Base-by-base conservation (phyloP, 2,797 vertebrate genomes). In the Rhynchotus rufescens region DNA sequence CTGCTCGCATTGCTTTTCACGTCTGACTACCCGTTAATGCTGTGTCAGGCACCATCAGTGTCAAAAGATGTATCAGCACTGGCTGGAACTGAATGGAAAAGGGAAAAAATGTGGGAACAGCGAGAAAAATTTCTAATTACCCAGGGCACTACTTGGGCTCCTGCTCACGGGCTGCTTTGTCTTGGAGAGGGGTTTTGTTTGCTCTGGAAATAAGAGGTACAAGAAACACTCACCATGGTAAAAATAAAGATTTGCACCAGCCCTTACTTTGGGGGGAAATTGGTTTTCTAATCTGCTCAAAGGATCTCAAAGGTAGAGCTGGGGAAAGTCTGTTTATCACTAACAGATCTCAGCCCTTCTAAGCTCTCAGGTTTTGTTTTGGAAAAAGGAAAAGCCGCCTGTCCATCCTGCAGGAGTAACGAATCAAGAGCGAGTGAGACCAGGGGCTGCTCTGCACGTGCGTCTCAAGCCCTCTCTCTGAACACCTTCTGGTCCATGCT, bases 21-120 rank as follows among this genome's bases (percentile, higher is more conserved):
- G 79, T 94, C 75, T 96, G 86, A 90, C 90, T 94, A 81, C 90
- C 87, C 88, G 81, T 92, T 95, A 96, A 94, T 90, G 84, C 76
- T 61, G 77, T 74, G 88, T 93, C 95, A 95, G 88, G 87, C 64
- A 74, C 15, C 40, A 95, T 94, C 93, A 94, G 88, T 10, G 0
- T 96, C 94, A 94, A 44, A 64, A 85, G 30, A 85, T 11, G 36
- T 77, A 76, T 72, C 47, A 73, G 19, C 60, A 36, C 83, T 23
- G 86, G 79, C 66, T 71, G 89, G 64, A 92, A 65, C 40, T 20
- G 64, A 88, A 52, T 60, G 57, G 79, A 85, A 19, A 92, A 30
- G 25, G 34, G 36, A 85, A 54, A 69, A 85, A 28, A 59, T 8
- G 17, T 54, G 54, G 57, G 40, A 74, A 23, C 34, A 15, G 67